A percentile compares a stretch with the other conserved stretches of the same genome.
phyloP scores from a whole-genome alignment of 1,140 invertebrate genomes.

The Hydropsyche tenuis region DNA sequence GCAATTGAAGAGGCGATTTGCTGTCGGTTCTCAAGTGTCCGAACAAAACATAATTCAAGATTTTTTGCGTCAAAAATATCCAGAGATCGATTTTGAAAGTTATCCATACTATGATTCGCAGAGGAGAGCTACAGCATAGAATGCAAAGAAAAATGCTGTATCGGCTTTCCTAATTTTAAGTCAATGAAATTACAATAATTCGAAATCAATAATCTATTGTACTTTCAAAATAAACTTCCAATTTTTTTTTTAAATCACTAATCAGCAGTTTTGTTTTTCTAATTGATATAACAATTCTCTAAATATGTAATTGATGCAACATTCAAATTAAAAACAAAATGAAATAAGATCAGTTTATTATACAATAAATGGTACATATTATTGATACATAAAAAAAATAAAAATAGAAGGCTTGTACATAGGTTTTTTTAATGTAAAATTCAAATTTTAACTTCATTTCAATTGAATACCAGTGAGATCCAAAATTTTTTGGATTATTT shows the following conservation, averaged over 20 bases:
- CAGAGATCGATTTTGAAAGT: slow-evolving; percentile 89
- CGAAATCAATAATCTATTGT: background rate
- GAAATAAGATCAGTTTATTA: no score
- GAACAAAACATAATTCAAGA: slow-evolving; percentile 94
- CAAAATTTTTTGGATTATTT: slow-evolving; percentile 73
- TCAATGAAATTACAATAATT: background rate
- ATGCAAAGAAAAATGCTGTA: slow-evolving; percentile 98
- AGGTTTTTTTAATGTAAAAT: no score
- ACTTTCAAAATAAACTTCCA: no score
- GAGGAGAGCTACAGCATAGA: slow-evolving; percentile 94
- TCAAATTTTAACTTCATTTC: slow-evolving; percentile 35
- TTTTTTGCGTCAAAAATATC: slow-evolving; percentile 92
- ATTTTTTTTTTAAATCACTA: no score
- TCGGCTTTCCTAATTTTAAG: slow-evolving; percentile 70
- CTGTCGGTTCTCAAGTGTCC: slow-evolving; percentile 95
- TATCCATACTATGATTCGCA: slow-evolving; percentile 89
- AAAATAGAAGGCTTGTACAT: no score
- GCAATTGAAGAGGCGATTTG: slow-evolving; percentile 93
- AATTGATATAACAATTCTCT: no score
- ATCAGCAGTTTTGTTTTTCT: no score
- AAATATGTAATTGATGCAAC: no score
- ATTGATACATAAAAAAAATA: no score
- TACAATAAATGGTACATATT: no score
- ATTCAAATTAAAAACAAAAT: no score
- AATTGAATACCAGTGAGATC: slow-evolving; percentile 65